A percentile compares a stretch with the other conserved stretches of the same genome.
Evolutionary conservation across 2,113 vertebrate genomes (phyloP).

Genomic region (Tenebrosternarchus preto): DNA sequence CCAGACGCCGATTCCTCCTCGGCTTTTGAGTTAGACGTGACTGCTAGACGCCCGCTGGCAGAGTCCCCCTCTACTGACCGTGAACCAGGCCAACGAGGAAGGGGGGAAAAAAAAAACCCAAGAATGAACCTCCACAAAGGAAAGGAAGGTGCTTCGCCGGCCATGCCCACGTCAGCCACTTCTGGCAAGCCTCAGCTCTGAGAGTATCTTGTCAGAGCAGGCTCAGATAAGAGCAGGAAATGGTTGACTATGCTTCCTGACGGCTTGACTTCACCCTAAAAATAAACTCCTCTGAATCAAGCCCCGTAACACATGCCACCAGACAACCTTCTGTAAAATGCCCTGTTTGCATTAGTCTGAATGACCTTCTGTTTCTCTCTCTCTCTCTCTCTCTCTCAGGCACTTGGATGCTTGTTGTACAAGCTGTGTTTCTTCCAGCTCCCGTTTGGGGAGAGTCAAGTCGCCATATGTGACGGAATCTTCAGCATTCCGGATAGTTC

Average conservation of each 20-base stretch:
- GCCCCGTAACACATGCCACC: background rate
- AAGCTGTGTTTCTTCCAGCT: conserved; percentile 98
- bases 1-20: background rate
- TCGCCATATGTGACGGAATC: conserved; percentile 96
- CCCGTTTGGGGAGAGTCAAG: conserved; percentile 98
- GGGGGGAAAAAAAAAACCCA: background rate
- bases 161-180: background rate
- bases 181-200: background rate
- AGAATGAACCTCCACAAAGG: background rate
- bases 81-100: background rate
- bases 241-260: conserved; percentile 28
- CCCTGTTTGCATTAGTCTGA: conserved; percentile 20
- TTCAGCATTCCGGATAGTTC: conserved; percentile 95
- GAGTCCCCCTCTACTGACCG: background rate
- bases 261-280: conserved; percentile 17
- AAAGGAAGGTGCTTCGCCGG: background rate
- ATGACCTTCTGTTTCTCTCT: conserved; percentile 12
- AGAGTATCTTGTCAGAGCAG: conserved; percentile 22
- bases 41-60: no score
- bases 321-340: no score
- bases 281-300: conserved; percentile 21
- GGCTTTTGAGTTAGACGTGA: no score
- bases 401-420: conserved; percentile 97
- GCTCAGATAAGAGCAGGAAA: conserved; percentile 11
- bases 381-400: conserved; percentile 73